phyloP scores from a whole-genome alignment of 2,113 vertebrate species.

The Eira barbara region DNA sequence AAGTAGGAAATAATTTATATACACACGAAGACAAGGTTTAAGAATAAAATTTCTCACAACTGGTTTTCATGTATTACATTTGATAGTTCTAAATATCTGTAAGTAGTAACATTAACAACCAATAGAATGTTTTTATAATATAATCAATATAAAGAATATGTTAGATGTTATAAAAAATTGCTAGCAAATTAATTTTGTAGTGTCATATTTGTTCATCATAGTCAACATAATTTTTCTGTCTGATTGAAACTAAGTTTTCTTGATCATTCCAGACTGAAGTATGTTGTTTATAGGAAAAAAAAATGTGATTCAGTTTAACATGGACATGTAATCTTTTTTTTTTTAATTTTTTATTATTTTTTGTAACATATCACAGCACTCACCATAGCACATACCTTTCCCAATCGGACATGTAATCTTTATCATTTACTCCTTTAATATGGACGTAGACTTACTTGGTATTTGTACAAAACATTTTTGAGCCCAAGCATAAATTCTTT shows the following conservation, averaged over 20 bases:
- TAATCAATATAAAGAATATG: neutral
- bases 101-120: neutral
- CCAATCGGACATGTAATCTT: neutral
- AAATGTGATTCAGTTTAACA: neutral
- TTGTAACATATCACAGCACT: too few relatives aligned
- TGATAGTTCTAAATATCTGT: neutral
- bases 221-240: neutral
- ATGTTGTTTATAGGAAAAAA: neutral
- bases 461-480: neutral
- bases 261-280: neutral
- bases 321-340: neutral
- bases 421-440: neutral
- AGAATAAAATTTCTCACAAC: neutral
- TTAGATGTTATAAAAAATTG: neutral
- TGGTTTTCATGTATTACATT: neutral
- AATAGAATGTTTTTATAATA: neutral
- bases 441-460: neutral
- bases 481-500: neutral
- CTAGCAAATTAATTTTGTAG: neutral
- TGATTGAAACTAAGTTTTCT: neutral
- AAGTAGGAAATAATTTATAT: constrained; percentile 34
- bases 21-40: constrained; percentile 15
- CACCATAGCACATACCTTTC: too few relatives aligned
- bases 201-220: neutral
- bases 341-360: too few relatives aligned